Percentiles rank a stretch among this genome's conserved stretches.
Conservation (phyloP, 2,113 vertebrate species). For the Rhipidura dahli region DNA sequence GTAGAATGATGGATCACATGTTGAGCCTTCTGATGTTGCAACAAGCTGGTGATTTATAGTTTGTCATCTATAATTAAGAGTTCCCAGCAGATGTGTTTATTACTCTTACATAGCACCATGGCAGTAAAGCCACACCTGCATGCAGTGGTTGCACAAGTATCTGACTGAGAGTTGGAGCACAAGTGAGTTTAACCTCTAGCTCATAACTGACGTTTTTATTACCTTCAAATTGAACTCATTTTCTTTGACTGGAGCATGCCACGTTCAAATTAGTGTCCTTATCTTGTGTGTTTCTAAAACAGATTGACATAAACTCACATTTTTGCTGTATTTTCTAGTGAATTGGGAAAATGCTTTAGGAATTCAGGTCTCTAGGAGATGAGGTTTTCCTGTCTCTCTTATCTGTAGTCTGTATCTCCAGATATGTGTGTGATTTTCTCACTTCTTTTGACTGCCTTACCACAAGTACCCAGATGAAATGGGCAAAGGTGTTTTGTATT, state of each 20-base stretch:
- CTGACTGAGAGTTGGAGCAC: neutral
- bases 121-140: neutral
- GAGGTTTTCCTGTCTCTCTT: neutral
- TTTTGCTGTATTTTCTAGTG: neutral
- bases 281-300: neutral
- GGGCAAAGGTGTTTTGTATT: neutral
- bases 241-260: neutral
- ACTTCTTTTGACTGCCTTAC: neutral
- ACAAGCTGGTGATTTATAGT: slow-evolving; percentile 11
- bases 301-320: neutral
- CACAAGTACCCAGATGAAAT: neutral
- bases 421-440: neutral
- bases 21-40: neutral
- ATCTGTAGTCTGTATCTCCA: neutral
- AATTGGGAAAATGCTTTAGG: neutral
- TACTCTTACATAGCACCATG: neutral
- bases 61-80: slow-evolving; percentile 1
- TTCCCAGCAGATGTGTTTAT: neutral
- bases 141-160: neutral
- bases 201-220: neutral
- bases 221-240: neutral
- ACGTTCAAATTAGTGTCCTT: neutral
- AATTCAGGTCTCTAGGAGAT: neutral
- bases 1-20: neutral
- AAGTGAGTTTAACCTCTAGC: neutral